phyloP scores from a whole-genome alignment of 2,888 invertebrate genomes.

The Archips crataeganus region DNA sequence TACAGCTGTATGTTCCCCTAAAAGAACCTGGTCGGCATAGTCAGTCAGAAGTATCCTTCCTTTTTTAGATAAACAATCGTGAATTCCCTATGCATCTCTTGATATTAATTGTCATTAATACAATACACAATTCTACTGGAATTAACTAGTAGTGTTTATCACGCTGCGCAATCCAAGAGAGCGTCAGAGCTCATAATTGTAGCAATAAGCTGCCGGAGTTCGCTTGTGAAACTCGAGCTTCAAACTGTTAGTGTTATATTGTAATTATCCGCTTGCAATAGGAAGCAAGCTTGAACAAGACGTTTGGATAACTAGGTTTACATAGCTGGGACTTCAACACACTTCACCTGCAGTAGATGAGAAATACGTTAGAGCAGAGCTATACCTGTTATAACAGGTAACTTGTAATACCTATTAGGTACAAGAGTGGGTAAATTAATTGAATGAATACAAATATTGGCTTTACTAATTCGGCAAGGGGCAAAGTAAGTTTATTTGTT shows the following conservation, averaged over 20 bases:
- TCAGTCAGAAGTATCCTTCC: too few relatives aligned
- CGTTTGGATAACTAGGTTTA: constrained; percentile 20
- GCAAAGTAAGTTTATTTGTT: too few relatives aligned
- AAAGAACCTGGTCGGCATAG: too few relatives aligned
- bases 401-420: neutral
- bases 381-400: neutral
- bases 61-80: too few relatives aligned
- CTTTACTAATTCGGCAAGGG: too few relatives aligned
- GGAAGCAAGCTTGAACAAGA: constrained; percentile 21
- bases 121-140: neutral
- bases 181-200: constrained; percentile 36
- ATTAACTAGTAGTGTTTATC: constrained; percentile 10
- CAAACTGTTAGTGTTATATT: constrained; percentile 21
- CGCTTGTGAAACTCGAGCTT: constrained; percentile 24
- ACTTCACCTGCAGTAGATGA: constrained; percentile 5
- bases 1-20: too few relatives aligned
- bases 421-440: neutral
- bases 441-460: too few relatives aligned
- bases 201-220: constrained; percentile 21
- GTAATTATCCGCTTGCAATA: constrained; percentile 24
- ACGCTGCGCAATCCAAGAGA: neutral
- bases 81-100: too few relatives aligned
- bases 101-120: neutral
- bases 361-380: neutral
- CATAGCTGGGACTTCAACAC: neutral